phyloP scores from a whole-genome alignment of 2,797 vertebrate species.

The Myoxocephalus aenaeus region DNA sequence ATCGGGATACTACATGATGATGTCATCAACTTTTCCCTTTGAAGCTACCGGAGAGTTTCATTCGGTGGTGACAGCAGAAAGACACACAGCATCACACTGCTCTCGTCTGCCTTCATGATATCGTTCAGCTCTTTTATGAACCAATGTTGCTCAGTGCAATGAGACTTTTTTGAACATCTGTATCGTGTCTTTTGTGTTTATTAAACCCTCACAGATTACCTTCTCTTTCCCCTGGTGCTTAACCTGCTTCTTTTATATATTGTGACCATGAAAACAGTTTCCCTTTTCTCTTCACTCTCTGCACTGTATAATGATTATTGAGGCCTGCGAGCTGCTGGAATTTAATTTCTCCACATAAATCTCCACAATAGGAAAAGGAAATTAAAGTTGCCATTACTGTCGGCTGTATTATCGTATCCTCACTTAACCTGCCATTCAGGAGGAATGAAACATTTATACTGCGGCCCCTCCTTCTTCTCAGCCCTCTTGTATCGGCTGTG shows the following conservation, averaged over 20 bases:
- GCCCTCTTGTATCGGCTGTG: constrained; percentile 34
- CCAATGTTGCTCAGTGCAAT: constrained; percentile 43
- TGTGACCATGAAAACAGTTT: constrained; percentile 75
- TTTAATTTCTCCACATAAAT: constrained; percentile 88
- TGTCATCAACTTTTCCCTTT: neutral
- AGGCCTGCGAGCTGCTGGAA: constrained; percentile 81
- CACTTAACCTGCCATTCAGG: constrained; percentile 88
- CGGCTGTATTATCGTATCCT: constrained; percentile 84
- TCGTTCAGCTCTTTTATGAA: constrained; percentile 52
- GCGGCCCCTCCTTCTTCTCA: constrained; percentile 47
- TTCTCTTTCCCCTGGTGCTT: constrained; percentile 64
- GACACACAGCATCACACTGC: neutral
- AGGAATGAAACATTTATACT: constrained; percentile 84
- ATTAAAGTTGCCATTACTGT: constrained; percentile 88
- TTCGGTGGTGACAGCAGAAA: neutral
- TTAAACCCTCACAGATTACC: constrained; percentile 62
- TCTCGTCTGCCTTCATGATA: constrained; percentile 10
- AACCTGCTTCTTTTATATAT: constrained; percentile 74
- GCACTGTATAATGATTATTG: constrained; percentile 75
- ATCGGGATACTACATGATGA: neutral
- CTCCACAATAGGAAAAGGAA: constrained; percentile 87
- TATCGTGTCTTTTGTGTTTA: constrained; percentile 71
- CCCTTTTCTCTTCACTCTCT: constrained; percentile 54
- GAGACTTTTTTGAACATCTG: constrained; percentile 61
- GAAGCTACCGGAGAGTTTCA: neutral